Percentiles rank a stretch among this genome's conserved stretches.
phyloP scores from a whole-genome alignment of 1,140 invertebrate genomes.

The Sitophilus oryzae region DNA sequence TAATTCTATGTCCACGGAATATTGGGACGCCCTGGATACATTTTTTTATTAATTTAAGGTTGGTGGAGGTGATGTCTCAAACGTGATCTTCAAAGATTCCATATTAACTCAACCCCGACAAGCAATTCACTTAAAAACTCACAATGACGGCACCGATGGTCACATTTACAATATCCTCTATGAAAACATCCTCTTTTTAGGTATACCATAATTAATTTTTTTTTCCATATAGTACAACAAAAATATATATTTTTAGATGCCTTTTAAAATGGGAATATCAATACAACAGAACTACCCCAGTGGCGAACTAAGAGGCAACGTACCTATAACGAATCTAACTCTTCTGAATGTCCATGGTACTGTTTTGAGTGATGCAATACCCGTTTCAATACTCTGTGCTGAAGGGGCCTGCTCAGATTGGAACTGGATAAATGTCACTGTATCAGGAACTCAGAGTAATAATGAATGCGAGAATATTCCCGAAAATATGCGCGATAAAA shows the following conservation, averaged over 20 bases:
- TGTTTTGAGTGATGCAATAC: not conserved
- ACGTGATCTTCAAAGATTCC: constrained; percentile 16
- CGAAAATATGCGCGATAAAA: too few relatives aligned
- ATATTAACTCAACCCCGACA: constrained; percentile 8
- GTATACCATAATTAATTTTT: constrained; percentile 6
- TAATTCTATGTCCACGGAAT: too few relatives aligned
- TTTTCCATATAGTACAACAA: not conserved
- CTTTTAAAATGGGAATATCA: not conserved
- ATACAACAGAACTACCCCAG: not conserved
- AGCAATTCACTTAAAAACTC: constrained; percentile 21
- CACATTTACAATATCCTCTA: constrained; percentile 12
- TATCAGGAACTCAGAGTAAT: not conserved
- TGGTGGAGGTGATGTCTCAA: constrained; percentile 1
- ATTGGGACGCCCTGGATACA: too few relatives aligned
- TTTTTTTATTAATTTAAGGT: not conserved
- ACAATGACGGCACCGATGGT: constrained; percentile 11
- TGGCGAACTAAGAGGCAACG: not conserved
- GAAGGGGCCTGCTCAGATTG: not conserved
- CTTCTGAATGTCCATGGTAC: not conserved
- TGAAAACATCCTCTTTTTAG: constrained; percentile 15
- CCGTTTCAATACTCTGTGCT: not conserved
- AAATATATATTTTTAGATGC: not conserved
- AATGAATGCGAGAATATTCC: not conserved
- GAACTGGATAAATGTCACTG: not conserved
- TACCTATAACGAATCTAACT: not conserved